A percentile compares a stretch with the other conserved stretches of the same genome.
These are phyloP conservation scores for Iphiclides podalirius DNA, from an alignment of 2,888 invertebrate genomes.

Conservation along the genomic window DNA sequence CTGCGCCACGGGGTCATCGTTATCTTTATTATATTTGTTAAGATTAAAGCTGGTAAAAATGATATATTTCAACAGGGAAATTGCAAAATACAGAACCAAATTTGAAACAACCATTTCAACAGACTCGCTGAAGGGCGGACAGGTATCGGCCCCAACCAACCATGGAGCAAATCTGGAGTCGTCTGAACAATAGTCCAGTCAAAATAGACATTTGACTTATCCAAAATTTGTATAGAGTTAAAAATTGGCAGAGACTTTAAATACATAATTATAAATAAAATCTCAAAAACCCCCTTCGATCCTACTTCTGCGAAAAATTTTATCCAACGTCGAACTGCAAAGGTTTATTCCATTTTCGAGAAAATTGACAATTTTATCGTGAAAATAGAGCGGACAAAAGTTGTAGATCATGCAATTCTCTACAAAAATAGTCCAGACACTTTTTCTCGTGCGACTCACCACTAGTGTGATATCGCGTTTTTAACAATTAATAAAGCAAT, in stretches of 20 bases:
- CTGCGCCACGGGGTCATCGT: too few species aligned
- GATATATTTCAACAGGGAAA: too few species aligned
- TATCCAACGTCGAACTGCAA: constrained; percentile 4
- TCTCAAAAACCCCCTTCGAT: constrained; percentile 2
- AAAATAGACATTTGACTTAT: constrained; percentile 12
- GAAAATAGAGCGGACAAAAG: constrained; percentile 7
- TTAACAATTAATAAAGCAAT: too few species aligned
- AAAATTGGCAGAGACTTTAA: constrained; percentile 7
- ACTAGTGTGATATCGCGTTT: background rate
- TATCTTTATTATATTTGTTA: too few species aligned
- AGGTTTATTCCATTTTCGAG: background rate
- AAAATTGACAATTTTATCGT: background rate
- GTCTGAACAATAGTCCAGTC: constrained; percentile 14
- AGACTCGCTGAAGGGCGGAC: too few species aligned
- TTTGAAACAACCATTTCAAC: too few species aligned
- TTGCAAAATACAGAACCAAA: too few species aligned
- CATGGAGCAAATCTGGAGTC: too few species aligned
- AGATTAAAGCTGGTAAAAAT: too few species aligned
- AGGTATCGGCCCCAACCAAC: too few species aligned
- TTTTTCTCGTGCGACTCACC: constrained; percentile 6
- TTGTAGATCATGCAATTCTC: constrained; percentile 11
- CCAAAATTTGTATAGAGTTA: constrained; percentile 10
- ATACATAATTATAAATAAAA: constrained; percentile 9
- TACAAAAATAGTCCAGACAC: constrained; percentile 8
- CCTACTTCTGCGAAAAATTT: background rate